Base-by-base conservation (phyloP, 2,888 invertebrate species). In the Baccha elongata region DNA sequence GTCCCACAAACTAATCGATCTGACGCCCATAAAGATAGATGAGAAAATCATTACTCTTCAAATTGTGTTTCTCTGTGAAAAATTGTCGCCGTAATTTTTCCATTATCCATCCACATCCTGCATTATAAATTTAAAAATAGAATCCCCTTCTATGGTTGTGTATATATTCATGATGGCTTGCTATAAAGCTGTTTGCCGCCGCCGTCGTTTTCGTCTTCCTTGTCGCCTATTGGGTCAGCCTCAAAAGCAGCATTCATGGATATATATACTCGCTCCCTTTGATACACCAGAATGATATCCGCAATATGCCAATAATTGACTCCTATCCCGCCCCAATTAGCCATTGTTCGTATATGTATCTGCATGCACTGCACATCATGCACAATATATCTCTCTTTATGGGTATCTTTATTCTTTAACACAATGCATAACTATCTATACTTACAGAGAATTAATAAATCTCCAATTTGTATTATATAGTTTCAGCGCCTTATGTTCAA, bases 261-360 rank as follows among this genome's bases (percentile, higher is more conserved):
- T 42, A 29, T 11, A 42, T 35, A 13, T 21, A 15, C 15, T 13
- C 17, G 8, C 40, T 6, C 17, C 10, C 23, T 13, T 11, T 17
- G 42, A 50, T 46, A 3, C 32, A 58, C 40, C 65, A 55, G 50
- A 71, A 40, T 67, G 60, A 81, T 72, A 81, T 81, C 76, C 81
- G 81, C 71, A 81, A 81, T 81, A 81, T 72, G 68, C 76, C 81
- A 81, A 76, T 81, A 67, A 81, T 52, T 81, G 76, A 67, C 67
- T 76, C 53, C 53, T 67, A 72, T 71, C 52, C 60, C 60, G 53
- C 60, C 71, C 64, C 75, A 76, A 81, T 81, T 76, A 76, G 71
- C 53, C 67, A 73, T 75, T 75, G 74, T 69, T 69, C 46, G 29
- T 23, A 46, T 60, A 32, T 29, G 50, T 26, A 35, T 58, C 11